Conservation (phyloP, 2,113 vertebrate species). For the Oceanodroma tethys region DNA sequence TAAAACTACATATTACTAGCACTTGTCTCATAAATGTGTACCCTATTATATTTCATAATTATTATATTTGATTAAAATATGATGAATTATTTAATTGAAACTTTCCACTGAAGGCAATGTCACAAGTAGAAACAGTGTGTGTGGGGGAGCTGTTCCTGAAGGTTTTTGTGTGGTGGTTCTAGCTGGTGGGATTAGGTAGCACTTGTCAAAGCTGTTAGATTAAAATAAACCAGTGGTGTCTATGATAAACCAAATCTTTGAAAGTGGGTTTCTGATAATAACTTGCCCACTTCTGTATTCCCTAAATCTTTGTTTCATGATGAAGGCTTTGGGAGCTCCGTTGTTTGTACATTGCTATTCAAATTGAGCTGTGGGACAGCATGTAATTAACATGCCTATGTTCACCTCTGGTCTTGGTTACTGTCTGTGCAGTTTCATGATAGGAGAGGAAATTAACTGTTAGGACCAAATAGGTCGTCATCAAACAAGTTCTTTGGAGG, state of each 20-base stretch:
- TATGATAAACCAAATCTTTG: background rate
- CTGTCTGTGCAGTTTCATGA: background rate
- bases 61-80: background rate
- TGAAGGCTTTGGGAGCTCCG: background rate
- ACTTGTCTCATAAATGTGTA: background rate
- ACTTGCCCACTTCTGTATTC: background rate
- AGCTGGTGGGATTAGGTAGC: background rate
- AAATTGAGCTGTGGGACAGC: background rate
- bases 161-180: background rate
- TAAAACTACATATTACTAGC: background rate
- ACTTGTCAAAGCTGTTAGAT: background rate
- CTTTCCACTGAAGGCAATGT: background rate
- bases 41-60: background rate
- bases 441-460: background rate
- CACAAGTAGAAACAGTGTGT: background rate
- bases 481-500: background rate
- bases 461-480: background rate
- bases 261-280: background rate
- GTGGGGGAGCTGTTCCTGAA: background rate
- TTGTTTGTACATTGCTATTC: background rate
- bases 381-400: accelerated
- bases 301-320: background rate
- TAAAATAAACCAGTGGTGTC: background rate
- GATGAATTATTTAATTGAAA: background rate
- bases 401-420: background rate